Evolutionary conservation across 37 sponge, comb jelly and placozoan genomes (phyloP).

Genomic region (Cliona cf. orientalis): DNA sequence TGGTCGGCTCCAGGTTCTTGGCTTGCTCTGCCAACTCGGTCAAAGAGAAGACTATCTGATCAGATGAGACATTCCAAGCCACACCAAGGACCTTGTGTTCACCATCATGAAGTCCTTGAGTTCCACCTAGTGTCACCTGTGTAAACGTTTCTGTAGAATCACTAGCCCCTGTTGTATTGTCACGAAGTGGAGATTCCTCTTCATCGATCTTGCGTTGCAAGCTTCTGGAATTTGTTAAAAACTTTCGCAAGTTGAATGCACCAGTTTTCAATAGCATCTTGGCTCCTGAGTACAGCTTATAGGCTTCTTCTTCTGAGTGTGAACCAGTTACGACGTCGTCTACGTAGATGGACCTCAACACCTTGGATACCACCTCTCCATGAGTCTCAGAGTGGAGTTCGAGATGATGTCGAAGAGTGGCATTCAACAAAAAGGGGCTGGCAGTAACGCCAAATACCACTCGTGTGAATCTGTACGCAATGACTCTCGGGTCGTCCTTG

Average conservation of each 20-base stretch:
- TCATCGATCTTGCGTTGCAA: constrained; percentile 17
- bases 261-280: constrained; percentile 30
- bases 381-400: not conserved
- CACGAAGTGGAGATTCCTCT: not conserved
- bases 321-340: constrained; percentile 29
- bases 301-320: constrained; percentile 31
- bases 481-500: constrained; percentile 2
- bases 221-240: constrained; percentile 18
- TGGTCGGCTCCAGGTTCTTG: constrained; percentile 31
- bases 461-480: constrained; percentile 3
- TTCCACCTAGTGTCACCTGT: constrained; percentile 5
- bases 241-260: constrained; percentile 41
- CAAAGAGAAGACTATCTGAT: constrained; percentile 14
- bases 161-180: not conserved
- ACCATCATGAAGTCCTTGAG: not conserved
- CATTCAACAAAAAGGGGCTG: constrained; percentile 39
- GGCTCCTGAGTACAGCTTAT: constrained; percentile 9
- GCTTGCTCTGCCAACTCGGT: constrained; percentile 10
- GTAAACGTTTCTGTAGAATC: constrained; percentile 10
- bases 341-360: constrained; percentile 33
- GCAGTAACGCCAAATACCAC: constrained; percentile 32
- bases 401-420: constrained; percentile 26
- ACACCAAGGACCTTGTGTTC: constrained; percentile 37
- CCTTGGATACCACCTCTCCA: constrained; percentile 9
- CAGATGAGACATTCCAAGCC: constrained; percentile 15